A percentile compares a stretch with the other conserved stretches of the same genome.
Conservation (phyloP, 2,113 vertebrate species). For the Myanophis thanlyinensis region DNA sequence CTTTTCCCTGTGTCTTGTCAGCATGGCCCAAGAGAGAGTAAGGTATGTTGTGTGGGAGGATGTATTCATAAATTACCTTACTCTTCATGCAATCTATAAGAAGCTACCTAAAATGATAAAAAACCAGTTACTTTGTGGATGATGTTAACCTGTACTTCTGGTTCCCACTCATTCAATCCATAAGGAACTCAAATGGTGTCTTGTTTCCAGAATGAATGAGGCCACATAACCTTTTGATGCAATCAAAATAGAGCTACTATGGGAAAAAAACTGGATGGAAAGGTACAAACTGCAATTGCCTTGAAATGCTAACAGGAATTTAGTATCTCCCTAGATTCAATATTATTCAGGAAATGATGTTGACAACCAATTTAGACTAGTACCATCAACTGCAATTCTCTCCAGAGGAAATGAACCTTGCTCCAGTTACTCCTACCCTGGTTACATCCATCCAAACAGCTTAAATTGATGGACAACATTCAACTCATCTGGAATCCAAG, state of each 20-base stretch:
- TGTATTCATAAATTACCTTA: background rate
- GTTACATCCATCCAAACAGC: background rate
- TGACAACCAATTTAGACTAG: background rate
- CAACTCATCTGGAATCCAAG: background rate
- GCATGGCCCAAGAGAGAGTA: background rate
- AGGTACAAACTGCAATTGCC: background rate
- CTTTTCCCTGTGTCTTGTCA: background rate
- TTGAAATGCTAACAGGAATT: background rate
- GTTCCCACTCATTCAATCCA: background rate
- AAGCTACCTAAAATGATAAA: background rate
- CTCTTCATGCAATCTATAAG: background rate
- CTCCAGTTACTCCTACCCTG: background rate
- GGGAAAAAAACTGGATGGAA: background rate
- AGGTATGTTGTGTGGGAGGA: background rate
- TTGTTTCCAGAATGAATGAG: background rate
- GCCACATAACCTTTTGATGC: background rate
- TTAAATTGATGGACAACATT: background rate
- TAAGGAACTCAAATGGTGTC: background rate
- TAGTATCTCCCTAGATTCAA: background rate
- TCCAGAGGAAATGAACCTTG: background rate
- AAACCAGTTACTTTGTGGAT: background rate
- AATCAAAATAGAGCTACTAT: background rate
- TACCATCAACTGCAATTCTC: background rate
- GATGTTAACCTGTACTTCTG: background rate
- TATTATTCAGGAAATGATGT: background rate